Percentiles rank a stretch among this genome's conserved stretches.
Evolutionary conservation across 2,888 invertebrate genomes (phyloP).

Genomic region (Therioaphis trifolii): DNA sequence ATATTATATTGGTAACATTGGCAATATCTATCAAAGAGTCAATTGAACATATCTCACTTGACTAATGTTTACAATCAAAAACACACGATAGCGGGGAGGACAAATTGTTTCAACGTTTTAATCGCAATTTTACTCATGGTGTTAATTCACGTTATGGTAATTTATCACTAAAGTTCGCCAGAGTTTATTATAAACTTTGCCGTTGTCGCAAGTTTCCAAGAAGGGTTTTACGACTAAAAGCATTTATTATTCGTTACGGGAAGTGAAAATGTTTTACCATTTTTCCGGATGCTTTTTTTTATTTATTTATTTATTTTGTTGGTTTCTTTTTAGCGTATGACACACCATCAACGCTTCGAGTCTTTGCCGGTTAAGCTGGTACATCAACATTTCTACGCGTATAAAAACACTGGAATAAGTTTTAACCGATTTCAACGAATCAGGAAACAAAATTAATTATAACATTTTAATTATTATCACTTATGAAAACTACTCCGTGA

Average conservation of each 20-base stretch:
- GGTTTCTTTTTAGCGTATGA: background rate
- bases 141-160: conserved; percentile 57
- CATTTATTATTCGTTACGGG: conserved; percentile 55
- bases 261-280: conserved; percentile 49
- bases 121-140: conserved; percentile 44
- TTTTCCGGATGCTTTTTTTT: conserved; percentile 30
- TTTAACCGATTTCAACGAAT: too few species aligned
- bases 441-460: too few species aligned
- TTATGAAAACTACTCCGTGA: too few species aligned
- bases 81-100: background rate
- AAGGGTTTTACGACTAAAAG: conserved; percentile 49
- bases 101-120: conserved; percentile 53
- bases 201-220: conserved; percentile 40
- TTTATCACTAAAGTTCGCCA: conserved; percentile 52
- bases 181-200: conserved; percentile 59
- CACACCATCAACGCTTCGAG: background rate
- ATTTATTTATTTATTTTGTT: background rate
- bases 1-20: background rate
- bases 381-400: too few species aligned
- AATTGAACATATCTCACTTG: background rate
- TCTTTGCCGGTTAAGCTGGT: too few species aligned
- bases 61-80: conserved; percentile 41
- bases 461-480: too few species aligned
- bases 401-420: too few species aligned
- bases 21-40: background rate